These are phyloP conservation scores for Desoria tigrina DNA, from an alignment of 2,888 invertebrate species.

Conservation along the genomic window DNA sequence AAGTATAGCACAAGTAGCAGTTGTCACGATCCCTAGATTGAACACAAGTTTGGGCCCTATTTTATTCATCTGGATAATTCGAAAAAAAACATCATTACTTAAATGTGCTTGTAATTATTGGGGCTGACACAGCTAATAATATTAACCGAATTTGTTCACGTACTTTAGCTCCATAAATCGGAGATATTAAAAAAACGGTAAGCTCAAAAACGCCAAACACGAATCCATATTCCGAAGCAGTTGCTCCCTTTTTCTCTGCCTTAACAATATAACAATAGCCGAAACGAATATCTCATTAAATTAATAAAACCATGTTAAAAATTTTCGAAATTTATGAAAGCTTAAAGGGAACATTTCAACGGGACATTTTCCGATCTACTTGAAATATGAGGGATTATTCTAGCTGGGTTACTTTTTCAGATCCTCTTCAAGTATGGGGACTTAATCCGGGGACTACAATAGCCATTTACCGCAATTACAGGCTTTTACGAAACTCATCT, in stretches of 20 bases:
- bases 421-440: no score
- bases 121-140: neutral
- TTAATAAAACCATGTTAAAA: no score
- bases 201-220: conserved; percentile 66
- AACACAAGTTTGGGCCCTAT: conserved; percentile 81
- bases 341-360: no score
- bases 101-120: neutral
- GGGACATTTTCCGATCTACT: no score
- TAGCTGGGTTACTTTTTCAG: no score
- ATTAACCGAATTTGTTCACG: neutral
- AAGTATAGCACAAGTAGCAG: conserved; percentile 76
- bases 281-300: neutral
- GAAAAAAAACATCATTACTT: no score
- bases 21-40: conserved; percentile 78
- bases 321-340: no score
- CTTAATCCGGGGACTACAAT: no score
- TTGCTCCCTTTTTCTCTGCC: conserved; percentile 79
- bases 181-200: conserved; percentile 27
- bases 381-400: no score
- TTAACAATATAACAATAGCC: conserved; percentile 58
- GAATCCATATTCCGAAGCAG: conserved; percentile 79
- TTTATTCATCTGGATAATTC: no score
- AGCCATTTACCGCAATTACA: no score
- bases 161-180: conserved; percentile 38
- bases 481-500: no score